Percentiles rank a stretch among this genome's conserved stretches.
These are phyloP conservation scores for Hyles euphorbiae DNA, from an alignment of 1,140 invertebrate genomes.

Conservation along the genomic window DNA sequence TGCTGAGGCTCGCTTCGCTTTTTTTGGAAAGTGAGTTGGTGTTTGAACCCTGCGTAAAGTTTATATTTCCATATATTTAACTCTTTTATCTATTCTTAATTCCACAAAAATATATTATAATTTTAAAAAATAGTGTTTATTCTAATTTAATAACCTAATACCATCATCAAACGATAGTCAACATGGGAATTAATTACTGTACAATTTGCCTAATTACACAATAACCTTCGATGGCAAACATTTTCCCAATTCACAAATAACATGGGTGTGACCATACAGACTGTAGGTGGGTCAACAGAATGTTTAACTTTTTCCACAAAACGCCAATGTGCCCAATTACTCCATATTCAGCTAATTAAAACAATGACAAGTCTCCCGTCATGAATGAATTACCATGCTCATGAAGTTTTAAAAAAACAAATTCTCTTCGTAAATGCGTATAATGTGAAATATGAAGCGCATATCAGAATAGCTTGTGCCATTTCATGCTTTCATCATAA, in stretches of 20 bases:
- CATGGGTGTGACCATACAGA: conserved; percentile 8
- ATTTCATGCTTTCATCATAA: too few relatives aligned
- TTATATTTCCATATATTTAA: background rate
- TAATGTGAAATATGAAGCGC: too few relatives aligned
- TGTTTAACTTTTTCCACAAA: conserved; percentile 5
- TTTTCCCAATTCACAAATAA: conserved; percentile 14
- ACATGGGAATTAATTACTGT: too few relatives aligned
- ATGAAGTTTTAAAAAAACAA: background rate
- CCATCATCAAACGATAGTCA: too few relatives aligned
- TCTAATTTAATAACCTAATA: too few relatives aligned
- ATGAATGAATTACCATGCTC: background rate
- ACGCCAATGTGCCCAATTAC: conserved; percentile 4
- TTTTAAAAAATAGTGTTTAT: too few relatives aligned
- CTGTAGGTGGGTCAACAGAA: conserved; percentile 8
- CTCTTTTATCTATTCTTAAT: background rate
- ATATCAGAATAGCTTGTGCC: too few relatives aligned
- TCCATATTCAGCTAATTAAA: conserved; percentile 16
- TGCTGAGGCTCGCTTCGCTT: conserved; percentile 49
- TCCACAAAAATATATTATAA: too few relatives aligned
- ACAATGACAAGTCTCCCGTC: conserved; percentile 8
- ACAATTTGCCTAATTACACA: too few relatives aligned
- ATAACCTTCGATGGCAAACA: conserved; percentile 11
- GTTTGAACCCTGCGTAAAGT: conserved; percentile 41
- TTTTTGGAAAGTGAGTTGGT: conserved; percentile 57
- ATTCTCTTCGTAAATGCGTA: too few relatives aligned